Conservation (phyloP, 2,888 invertebrate species). For the Theodoxus fluviatilis region DNA sequence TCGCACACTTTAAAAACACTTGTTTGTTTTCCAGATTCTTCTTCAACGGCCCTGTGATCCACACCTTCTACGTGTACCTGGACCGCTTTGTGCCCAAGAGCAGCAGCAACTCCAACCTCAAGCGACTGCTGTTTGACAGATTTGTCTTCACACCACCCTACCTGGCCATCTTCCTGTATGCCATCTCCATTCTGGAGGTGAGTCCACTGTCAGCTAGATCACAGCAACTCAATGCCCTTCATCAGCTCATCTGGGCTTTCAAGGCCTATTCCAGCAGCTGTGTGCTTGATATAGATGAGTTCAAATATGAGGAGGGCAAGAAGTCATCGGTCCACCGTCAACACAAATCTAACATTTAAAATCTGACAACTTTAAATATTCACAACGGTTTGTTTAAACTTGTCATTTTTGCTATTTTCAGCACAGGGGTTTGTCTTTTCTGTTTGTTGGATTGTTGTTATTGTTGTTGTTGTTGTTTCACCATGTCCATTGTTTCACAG, state of each 20-base stretch:
- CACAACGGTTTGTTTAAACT: too few relatives aligned
- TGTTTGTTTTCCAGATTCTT: conserved; percentile 46
- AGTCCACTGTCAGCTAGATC: conserved; percentile 9
- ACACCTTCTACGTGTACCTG: conserved; percentile 51
- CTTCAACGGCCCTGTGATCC: conserved; percentile 54
- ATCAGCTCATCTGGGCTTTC: not conserved
- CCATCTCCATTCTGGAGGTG: conserved; percentile 54
- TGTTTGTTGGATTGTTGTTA: too few relatives aligned
- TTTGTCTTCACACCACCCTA: conserved; percentile 56
- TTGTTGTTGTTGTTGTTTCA: too few relatives aligned
- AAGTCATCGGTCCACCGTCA: not conserved
- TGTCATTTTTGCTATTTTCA: too few relatives aligned
- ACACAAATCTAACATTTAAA: too few relatives aligned
- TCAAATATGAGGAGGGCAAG: not conserved
- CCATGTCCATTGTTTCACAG: too few relatives aligned
- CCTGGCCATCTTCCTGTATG: conserved; percentile 52
- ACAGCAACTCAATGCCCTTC: not conserved
- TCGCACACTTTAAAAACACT: too few relatives aligned
- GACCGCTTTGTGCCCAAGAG: conserved; percentile 47
- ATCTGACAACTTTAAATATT: too few relatives aligned
- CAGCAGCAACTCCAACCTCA: conserved; percentile 40
- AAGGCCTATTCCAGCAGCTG: not conserved
- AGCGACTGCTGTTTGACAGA: conserved; percentile 52
- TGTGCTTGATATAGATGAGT: not conserved
- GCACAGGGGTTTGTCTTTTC: too few relatives aligned